Base-by-base conservation (phyloP, 2,113 vertebrate genomes). In the Proteles cristata region DNA sequence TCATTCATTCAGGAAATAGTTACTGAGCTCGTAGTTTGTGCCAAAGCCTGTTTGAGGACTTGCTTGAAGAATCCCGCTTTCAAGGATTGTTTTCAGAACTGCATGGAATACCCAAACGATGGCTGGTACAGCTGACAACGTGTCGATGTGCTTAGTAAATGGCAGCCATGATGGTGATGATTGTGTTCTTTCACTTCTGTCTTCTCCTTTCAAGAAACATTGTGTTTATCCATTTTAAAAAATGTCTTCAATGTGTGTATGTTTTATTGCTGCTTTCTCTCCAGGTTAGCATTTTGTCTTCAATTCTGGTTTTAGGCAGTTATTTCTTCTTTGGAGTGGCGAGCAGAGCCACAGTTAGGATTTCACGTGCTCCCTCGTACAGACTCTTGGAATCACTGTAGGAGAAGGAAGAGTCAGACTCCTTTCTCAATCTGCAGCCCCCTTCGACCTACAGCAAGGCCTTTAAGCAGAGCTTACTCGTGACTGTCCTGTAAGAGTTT, bases 1-100 rank as follows among this genome's bases (percentile, higher is more conserved):
- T 93, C 16, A 66, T 69, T 65, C 93, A 77, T 45, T 92, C 73
- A 76, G 85, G 50, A 91, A 66, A 69, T 45, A 80, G 82, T 76
- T 66, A 88, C 26, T 63, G 48, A 77, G 58, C 43, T 71, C 50
- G 19, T 28, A 68, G 1, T 55, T 39, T 26, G 17, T 79, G 45
- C 53, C 45, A 69, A 82, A 88, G 43, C 45, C 33, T 26, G 2
- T 88, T 92, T 15, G 23, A 94, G 66, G 61, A 48, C 31, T 81
- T 69, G 43, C 11, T 95, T 86, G 77, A 48, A 33, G 17, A 77
- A 61, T 65, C 63, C 25, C 26, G 14, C 6, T 31, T 92, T 85
- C 65, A 48, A 88, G 39, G 39, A 84, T 9, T 91, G 12, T 66
- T 93, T 88, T 68, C 65, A 85, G 55, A 94, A 77, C 50, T 21